Conservation (phyloP, 2,113 vertebrate species). For the Loxodonta africana region DNA sequence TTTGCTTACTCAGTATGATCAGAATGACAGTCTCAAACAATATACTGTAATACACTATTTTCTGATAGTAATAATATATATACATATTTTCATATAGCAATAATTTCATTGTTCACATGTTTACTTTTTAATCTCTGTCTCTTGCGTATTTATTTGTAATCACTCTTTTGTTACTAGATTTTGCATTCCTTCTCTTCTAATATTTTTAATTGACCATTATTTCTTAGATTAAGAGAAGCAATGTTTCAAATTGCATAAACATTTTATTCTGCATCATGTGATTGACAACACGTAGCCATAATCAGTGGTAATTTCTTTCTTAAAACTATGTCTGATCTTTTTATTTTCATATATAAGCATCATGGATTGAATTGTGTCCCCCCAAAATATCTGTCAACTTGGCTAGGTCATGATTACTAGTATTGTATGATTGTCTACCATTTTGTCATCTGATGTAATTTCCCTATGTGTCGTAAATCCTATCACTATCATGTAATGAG, state of each 20-base stretch:
- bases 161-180: background rate
- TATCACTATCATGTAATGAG: too few species aligned
- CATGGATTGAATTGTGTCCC: too few species aligned
- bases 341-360: background rate
- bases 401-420: too few species aligned
- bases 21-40: background rate
- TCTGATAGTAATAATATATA: background rate
- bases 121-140: slow-evolving; percentile 14
- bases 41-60: slow-evolving; percentile 2
- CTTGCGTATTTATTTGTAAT: background rate
- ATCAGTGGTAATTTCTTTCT: background rate
- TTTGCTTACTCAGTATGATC: background rate
- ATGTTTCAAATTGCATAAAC: slow-evolving; percentile 1
- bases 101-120: slow-evolving; percentile 13
- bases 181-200: background rate
- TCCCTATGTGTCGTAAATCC: too few species aligned
- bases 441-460: too few species aligned
- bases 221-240: background rate
- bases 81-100: background rate
- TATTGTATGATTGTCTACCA: too few species aligned
- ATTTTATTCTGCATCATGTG: background rate
- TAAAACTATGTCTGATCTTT: background rate
- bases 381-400: too few species aligned
- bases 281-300: background rate
- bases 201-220: slow-evolving; percentile 13